Base-by-base conservation (phyloP, 2,888 invertebrate species). In the Trichogramma evanescens region DNA sequence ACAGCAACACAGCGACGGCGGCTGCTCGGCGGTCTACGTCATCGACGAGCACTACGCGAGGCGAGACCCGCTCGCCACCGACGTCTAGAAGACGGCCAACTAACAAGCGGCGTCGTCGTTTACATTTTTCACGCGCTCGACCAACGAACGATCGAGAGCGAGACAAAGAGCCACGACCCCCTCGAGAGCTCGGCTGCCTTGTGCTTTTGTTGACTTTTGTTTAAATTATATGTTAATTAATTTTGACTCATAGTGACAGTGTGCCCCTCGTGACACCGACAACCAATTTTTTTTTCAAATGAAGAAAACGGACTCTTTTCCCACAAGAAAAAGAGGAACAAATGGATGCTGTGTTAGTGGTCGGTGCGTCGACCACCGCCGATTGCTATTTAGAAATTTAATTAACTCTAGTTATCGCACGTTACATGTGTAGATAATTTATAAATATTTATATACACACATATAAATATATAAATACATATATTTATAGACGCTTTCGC, bases 1-100 rank as follows among this genome's bases (percentile, higher is more conserved):
- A 54, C 50, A 40, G 38, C 8, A 38, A 66, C 63, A 55, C 66
- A 51, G 59, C 64, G 65, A 62, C 63, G 59, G 55, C 70, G 65
- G 67, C 58, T 71, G 72, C 39, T 76, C 79, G 70, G 81, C 81
- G 69, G 88, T 88, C 75, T 88, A 87, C 82, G 87, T 88, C 76
- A 82, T 88, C 79, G 88, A 87, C 81, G 88, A 88, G 80, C 88
- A 88, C 78, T 88, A 87, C 81, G 80, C 80, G 74, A 86, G 86
- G 79, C 86, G 86, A 70, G 68, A 71, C 61, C 63, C 71, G 76
- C 87, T 87, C 77, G 88, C 88, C 72, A 89, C 88, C 75, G 88
- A 88, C 83, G 89, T 88, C 82, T 89, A 88, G 85, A 46, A 45
- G 50, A 51, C 8, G 5, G 50, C 50, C 40, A 0, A 50, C 56